Evolutionary conservation across 2,888 invertebrate genomes (phyloP), one percentile per base, ranked within the genome.

Genomic region (Tinea pellionella): DNA sequence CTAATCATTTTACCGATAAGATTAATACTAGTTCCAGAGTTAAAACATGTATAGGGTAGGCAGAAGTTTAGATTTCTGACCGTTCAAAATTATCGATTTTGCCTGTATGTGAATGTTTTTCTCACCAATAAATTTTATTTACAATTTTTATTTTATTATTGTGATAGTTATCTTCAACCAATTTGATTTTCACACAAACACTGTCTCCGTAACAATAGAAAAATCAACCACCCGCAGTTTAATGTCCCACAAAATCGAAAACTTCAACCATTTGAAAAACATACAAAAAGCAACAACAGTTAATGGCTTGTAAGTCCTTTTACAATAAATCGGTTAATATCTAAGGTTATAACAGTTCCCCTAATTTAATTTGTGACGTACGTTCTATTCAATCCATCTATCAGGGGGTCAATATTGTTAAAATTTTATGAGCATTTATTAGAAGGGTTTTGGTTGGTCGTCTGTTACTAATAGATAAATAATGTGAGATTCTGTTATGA

Each of bases 151-250:
- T 11, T 19, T 29, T 19, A 6, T 55, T 29, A 24, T 24, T 3
- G 24, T 55, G 18, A 13, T 29, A 9, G 19, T 47, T 47, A 47
- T 16, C 47, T 16, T 15, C 15, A 2, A 47, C 47, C 16, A 47
- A 47, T 47, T 16, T 47, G 47, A 47, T 47, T 47, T 47, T 47
- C 15, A 47, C 47, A 47, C 47, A 16, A 47, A 47, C 47, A n/a
- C 15, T n/a, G n/a, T n/a, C 9, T n/a, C 13, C 16, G 2, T 47
- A 15, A 85, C 84, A 85, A 85, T 79, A 67, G 73, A 51, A 65
- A 70, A 78, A 85, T 85, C 86, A 80, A 67, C 80, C 78, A 73
- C 85, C 84, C 80, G 78, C 65, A 15, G 77, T 61, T 66, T 16
- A 72, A 78, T 76, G 81, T 15, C 47, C 47, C 16, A 47, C 47